Conservation (phyloP, 2,113 vertebrate species). For the Notiomystis cincta region DNA sequence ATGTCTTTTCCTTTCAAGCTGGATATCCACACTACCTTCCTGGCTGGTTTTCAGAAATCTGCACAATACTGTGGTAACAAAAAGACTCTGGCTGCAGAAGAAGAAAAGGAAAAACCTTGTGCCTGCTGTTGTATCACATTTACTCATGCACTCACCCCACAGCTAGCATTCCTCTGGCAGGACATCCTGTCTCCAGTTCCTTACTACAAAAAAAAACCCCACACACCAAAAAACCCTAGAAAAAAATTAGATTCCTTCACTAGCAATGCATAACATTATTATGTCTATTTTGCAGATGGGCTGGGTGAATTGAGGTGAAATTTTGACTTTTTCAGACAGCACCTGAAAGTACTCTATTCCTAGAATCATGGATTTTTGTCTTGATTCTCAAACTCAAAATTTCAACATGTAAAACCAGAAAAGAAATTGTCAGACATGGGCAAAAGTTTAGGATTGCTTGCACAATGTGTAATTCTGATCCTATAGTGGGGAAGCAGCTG, state of each 20-base stretch:
- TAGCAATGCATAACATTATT: neutral
- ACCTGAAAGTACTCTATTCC: neutral
- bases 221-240: neutral
- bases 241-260: neutral
- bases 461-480: neutral
- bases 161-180: conserved; percentile 27
- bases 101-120: neutral
- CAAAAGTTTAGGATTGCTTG: neutral
- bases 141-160: neutral
- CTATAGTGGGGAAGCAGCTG: neutral
- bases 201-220: neutral
- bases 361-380: neutral
- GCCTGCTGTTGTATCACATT: neutral
- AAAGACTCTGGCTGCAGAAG: neutral
- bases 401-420: neutral
- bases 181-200: conserved; percentile 11
- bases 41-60: neutral
- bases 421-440: neutral
- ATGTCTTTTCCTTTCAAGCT: neutral
- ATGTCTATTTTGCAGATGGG: neutral
- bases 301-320: neutral
- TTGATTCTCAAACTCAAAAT: neutral
- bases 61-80: neutral
- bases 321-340: neutral
- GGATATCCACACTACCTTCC: neutral